Base-by-base conservation (phyloP, 2,888 invertebrate genomes). In the Epistrophe grossulariae region DNA sequence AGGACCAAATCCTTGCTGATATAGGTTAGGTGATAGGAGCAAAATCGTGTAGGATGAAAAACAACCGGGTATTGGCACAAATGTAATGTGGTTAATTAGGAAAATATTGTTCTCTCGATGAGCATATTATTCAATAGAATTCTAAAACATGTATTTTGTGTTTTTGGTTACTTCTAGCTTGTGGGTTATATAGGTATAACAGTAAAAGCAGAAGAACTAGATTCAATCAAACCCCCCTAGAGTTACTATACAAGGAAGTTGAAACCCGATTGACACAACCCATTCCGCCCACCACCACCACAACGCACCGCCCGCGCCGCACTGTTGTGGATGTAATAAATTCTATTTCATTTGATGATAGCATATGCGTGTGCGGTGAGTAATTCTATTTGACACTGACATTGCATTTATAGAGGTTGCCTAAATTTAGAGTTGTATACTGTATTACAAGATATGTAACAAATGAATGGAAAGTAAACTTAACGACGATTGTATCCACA, bases 51-150 rank as follows among this genome's bases (percentile, higher is more conserved):
- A 74, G 78, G 57, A 28, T 66, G 57, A 68, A 40, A 72, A 76
- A 83, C 83, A 62, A 71, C 55, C 83, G 82, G 88, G 76, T 77
- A 84, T 79, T 76, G 82, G 88, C 80, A 79, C 83, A 79, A 83
- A 83, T 89, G 89, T 89, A 89, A 89, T 89, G 89, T 79, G 89
- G 89, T 89, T 89, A 89, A 89, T 89, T 89, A 89, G 89, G 89
- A 89, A 89, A 89, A 89, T 89, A 89, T 89, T 89, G 89, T 89
- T 89, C 89, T 89, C 89, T 84, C 85, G 88, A 88, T 84, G 83
- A 88, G 76, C 77, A 60, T 80, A 83, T 88, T 88, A 88, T 88
- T 88, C 88, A 83, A 88, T 88, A 80, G 83, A 80, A 88, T 76
- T 80, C 59, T 24, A 77, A 66, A 73, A 19, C 62, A n/a, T 77